phyloP scores from a whole-genome alignment of 2,113 vertebrate genomes.

The Microtus oregoni region DNA sequence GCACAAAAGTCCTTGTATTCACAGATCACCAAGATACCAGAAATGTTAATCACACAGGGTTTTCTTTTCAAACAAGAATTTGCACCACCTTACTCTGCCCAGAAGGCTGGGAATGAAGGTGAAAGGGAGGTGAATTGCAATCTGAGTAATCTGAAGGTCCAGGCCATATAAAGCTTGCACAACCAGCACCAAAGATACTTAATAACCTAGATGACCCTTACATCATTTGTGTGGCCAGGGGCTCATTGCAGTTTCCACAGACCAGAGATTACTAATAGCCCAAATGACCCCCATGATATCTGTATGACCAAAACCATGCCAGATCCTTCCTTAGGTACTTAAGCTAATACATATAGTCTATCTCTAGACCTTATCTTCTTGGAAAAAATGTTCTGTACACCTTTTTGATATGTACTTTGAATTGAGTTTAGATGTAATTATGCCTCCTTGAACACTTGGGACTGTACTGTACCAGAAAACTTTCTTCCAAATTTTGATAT shows the following conservation, averaged over 20 bases:
- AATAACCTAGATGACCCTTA: neutral
- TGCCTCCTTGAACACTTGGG: neutral
- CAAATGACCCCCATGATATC: neutral
- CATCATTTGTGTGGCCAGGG: neutral
- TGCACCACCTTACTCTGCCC: neutral
- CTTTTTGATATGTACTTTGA: neutral
- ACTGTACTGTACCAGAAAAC: neutral
- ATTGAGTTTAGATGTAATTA: neutral
- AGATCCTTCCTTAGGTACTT: neutral
- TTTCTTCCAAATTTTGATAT: neutral
- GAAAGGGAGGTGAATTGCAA: neutral
- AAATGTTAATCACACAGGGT: neutral
- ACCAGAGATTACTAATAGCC: neutral
- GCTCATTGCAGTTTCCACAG: neutral
- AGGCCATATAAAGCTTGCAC: neutral
- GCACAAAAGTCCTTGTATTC: neutral
- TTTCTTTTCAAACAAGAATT: neutral
- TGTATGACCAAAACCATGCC: neutral
- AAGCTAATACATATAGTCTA: neutral
- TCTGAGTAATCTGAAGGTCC: neutral
- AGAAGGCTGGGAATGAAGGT: neutral
- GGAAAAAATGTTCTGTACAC: neutral
- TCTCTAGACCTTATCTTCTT: neutral
- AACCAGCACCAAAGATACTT: neutral
- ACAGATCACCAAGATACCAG: neutral